Evolutionary conservation across 2,888 invertebrate genomes (phyloP).

Genomic region (Athrips mouffetella): DNA sequence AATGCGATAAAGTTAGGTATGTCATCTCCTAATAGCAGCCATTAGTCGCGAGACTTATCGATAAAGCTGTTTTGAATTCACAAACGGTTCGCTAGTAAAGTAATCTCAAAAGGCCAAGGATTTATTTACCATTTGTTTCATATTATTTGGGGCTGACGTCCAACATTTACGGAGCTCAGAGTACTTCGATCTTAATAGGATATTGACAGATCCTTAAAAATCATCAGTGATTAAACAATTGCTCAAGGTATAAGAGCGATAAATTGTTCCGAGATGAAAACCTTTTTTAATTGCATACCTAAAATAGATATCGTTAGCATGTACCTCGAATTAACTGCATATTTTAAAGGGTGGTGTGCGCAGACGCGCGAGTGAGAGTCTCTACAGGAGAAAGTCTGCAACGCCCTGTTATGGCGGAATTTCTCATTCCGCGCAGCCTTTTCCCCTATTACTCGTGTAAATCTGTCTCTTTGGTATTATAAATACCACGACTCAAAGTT

Average conservation of each 20-base stretch:
- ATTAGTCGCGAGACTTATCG: background rate
- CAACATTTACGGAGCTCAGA: no score
- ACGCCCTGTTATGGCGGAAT: constrained; percentile 68
- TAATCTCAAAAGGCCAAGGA: background rate
- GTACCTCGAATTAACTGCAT: constrained; percentile 32
- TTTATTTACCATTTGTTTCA: no score
- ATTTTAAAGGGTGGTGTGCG: constrained; percentile 33
- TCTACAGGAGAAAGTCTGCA: constrained; percentile 60
- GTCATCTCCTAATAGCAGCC: background rate
- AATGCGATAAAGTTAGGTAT: background rate
- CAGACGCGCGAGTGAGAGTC: constrained; percentile 40
- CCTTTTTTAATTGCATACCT: constrained; percentile 8
- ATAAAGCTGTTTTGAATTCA: background rate
- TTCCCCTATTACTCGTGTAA: constrained; percentile 60
- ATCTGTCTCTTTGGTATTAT: constrained; percentile 46
- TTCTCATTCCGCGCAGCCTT: constrained; percentile 65
- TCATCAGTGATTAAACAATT: no score
- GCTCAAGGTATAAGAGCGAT: background rate
- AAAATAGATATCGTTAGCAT: constrained; percentile 19
- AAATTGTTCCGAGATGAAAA: background rate
- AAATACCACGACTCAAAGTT: constrained; percentile 35
- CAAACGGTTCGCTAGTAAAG: constrained; percentile 9
- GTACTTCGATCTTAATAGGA: no score
- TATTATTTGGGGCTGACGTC: no score
- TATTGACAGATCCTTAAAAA: no score